Evolutionary conservation across 2,797 vertebrate genomes (phyloP).

Genomic region (Megalops cyprinoides): DNA sequence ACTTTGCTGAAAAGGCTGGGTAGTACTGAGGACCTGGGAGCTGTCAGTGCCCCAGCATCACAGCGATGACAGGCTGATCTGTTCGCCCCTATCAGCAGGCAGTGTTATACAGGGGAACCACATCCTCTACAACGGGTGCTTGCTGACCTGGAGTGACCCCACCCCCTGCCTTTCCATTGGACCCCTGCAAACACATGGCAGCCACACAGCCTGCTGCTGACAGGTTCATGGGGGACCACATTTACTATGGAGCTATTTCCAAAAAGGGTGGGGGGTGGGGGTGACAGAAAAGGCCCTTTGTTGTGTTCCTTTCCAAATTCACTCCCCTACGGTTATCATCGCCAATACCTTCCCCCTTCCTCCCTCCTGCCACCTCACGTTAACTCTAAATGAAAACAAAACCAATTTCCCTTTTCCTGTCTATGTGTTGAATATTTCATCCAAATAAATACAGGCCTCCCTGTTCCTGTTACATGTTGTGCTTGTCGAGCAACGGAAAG

Average conservation of each 20-base stretch:
- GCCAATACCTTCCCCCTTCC: slow-evolving; percentile 39
- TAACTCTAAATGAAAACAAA: slow-evolving; percentile 25
- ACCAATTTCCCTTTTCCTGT: slow-evolving; percentile 42
- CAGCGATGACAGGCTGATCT: slow-evolving; percentile 67
- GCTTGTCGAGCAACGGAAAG: slow-evolving; percentile 19
- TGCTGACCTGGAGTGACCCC: slow-evolving; percentile 67
- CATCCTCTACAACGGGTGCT: slow-evolving; percentile 65
- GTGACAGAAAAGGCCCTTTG: slow-evolving; percentile 43
- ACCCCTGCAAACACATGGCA: slow-evolving; percentile 57
- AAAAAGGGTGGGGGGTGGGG: slow-evolving; percentile 42
- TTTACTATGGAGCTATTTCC: slow-evolving; percentile 38
- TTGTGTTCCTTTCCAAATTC: slow-evolving; percentile 32
- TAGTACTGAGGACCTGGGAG: slow-evolving; percentile 28
- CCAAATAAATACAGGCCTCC: slow-evolving; percentile 25
- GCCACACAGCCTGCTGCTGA: slow-evolving; percentile 37
- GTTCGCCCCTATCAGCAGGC: slow-evolving; percentile 67
- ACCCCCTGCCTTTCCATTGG: slow-evolving; percentile 47
- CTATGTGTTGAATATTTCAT: slow-evolving; percentile 33
- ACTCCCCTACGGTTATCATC: slow-evolving; percentile 34
- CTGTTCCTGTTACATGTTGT: slow-evolving; percentile 21
- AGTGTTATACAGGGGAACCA: slow-evolving; percentile 54
- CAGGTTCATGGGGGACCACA: slow-evolving; percentile 41
- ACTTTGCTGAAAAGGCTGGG: slow-evolving; percentile 43
- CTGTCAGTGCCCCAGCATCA: slow-evolving; percentile 35
- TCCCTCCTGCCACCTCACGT: slow-evolving; percentile 11